These are phyloP conservation scores for Ranitomeya variabilis DNA, from an alignment of 2,113 vertebrate genomes.

Conservation along the genomic window DNA sequence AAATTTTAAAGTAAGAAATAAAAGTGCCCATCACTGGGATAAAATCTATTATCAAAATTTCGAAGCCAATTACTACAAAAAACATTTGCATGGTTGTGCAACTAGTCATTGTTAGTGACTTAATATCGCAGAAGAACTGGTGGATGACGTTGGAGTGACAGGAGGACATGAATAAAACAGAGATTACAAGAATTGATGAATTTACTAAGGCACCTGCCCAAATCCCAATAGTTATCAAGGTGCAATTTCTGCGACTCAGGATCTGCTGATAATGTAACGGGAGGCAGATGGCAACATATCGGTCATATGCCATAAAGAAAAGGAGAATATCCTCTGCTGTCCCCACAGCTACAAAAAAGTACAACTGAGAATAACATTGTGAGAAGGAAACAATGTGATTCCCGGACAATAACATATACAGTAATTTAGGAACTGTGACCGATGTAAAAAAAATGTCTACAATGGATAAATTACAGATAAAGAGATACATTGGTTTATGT, in stretches of 20 bases:
- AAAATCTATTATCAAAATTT: background rate
- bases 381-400: background rate
- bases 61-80: background rate
- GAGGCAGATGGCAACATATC: constrained; percentile 37
- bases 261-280: constrained; percentile 14
- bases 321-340: background rate
- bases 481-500: constrained; percentile 36
- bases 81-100: background rate
- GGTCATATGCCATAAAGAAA: constrained; percentile 36
- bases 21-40: background rate
- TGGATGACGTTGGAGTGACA: constrained; percentile 7
- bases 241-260: background rate
- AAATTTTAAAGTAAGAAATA: background rate
- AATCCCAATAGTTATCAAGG: background rate
- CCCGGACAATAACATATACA: background rate
- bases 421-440: constrained; percentile 21
- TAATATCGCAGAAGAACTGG: constrained; percentile 12
- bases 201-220: background rate
- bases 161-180: background rate
- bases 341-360: background rate
- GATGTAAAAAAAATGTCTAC: constrained; percentile 4
- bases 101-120: background rate
- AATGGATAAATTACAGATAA: background rate
- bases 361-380: constrained; percentile 30
- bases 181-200: background rate